phyloP scores from a whole-genome alignment of 2,113 vertebrate genomes.

The Amia ocellicauda region DNA sequence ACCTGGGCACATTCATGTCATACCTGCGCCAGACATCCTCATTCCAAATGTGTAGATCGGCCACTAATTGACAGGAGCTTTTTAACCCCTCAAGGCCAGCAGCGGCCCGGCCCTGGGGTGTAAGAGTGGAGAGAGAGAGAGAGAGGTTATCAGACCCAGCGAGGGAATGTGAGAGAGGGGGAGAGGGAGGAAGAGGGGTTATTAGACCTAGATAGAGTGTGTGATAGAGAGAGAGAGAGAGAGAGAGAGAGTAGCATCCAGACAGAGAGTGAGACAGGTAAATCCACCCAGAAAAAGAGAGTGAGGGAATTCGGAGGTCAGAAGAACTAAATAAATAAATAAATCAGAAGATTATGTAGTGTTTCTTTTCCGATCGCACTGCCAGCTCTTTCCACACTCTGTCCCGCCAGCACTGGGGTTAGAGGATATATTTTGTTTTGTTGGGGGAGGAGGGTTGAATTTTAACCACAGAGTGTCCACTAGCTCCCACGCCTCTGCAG shows the following conservation, averaged over 20 bases:
- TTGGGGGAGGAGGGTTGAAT: conserved; percentile 41
- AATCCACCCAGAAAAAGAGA: too few relatives aligned
- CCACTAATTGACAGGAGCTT: too few relatives aligned
- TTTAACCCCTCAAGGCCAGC: too few relatives aligned
- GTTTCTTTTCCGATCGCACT: too few relatives aligned
- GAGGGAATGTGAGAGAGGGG: conserved; percentile 41
- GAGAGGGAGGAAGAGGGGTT: conserved; percentile 36
- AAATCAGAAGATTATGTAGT: conserved; percentile 32
- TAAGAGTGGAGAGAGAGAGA: background rate
- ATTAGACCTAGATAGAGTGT: background rate
- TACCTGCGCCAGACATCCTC: too few relatives aligned
- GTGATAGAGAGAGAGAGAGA: conserved; percentile 24
- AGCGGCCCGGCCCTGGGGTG: conserved; percentile 7
- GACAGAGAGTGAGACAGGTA: conserved; percentile 37
- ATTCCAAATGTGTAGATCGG: too few relatives aligned
- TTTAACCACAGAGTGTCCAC: too few relatives aligned
- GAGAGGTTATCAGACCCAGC: background rate
- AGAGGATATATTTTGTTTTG: too few relatives aligned
- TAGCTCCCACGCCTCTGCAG: too few relatives aligned
- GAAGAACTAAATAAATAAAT: conserved; percentile 44
- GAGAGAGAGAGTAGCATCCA: conserved; percentile 19
- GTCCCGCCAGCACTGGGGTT: too few relatives aligned
- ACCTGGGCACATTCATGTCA: too few relatives aligned
- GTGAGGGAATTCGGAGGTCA: background rate
- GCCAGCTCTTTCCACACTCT: too few relatives aligned